Evolutionary conservation across 2,797 vertebrate genomes (phyloP).

Genomic region (Anabas testudineus): DNA sequence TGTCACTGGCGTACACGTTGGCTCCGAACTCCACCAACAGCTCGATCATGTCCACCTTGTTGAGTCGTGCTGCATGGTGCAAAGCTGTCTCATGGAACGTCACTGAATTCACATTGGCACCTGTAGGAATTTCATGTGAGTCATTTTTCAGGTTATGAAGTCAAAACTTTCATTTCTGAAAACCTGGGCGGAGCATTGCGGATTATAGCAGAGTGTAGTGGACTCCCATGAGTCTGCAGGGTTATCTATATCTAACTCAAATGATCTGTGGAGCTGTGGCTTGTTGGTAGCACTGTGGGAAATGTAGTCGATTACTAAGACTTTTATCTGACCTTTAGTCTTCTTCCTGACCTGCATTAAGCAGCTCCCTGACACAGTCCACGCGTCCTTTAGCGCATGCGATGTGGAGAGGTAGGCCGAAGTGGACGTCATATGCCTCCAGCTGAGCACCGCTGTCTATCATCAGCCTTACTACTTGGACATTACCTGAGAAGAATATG

Average conservation of each 20-base stretch:
- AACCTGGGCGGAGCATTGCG: too few relatives aligned
- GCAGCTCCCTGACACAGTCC: slow-evolving; percentile 88
- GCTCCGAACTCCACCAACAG: slow-evolving; percentile 91
- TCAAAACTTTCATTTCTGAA: too few relatives aligned
- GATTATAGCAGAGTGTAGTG: too few relatives aligned
- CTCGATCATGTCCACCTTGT: slow-evolving; percentile 85
- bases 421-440: slow-evolving; percentile 92
- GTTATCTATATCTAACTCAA: too few relatives aligned
- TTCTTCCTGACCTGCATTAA: slow-evolving; percentile 86
- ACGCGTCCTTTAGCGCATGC: slow-evolving; percentile 89
- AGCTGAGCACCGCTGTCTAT: slow-evolving; percentile 88
- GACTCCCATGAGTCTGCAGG: too few relatives aligned
- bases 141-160: too few relatives aligned
- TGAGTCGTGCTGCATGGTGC: slow-evolving; percentile 89
- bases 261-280: too few relatives aligned
- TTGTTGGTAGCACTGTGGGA: not conserved
- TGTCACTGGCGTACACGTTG: slow-evolving; percentile 87
- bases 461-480: slow-evolving; percentile 88
- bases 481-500: slow-evolving; percentile 81
- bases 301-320: not conserved
- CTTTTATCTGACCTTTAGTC: not conserved
- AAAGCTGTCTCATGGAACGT: slow-evolving; percentile 92
- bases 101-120: slow-evolving; percentile 90
- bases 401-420: slow-evolving; percentile 91
- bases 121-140: slow-evolving; percentile 64